A percentile compares a stretch with the other conserved stretches of the same genome.
phyloP scores from a whole-genome alignment of 2,113 vertebrate genomes.

The Platysteira castanea region DNA sequence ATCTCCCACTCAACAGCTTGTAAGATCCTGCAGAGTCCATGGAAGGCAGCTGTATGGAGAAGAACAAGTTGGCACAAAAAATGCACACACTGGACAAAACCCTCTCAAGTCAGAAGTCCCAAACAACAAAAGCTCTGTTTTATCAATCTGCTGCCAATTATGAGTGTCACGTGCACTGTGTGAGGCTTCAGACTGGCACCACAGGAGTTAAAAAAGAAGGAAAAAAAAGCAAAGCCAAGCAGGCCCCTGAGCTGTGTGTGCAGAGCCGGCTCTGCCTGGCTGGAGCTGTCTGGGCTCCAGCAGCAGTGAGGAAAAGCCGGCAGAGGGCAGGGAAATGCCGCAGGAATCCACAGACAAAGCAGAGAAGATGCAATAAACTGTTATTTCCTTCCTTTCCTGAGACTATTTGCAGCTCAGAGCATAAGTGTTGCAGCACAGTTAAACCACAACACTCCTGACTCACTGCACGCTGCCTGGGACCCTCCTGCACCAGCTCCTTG shows the following conservation, averaged over 20 bases:
- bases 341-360: not conserved
- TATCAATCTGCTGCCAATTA: not conserved
- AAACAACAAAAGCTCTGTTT: conserved; percentile 11
- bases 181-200: not conserved
- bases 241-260: not conserved
- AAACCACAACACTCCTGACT: not conserved
- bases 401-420: not conserved
- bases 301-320: not conserved
- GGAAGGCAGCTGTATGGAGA: not conserved
- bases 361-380: not conserved
- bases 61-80: not conserved
- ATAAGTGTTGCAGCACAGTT: not conserved
- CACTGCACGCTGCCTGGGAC: not conserved
- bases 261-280: not conserved
- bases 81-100: not conserved
- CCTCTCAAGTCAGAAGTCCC: not conserved
- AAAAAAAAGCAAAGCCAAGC: not conserved
- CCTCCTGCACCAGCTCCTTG: not conserved
- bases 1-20: not conserved
- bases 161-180: not conserved
- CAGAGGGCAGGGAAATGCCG: conserved; percentile 10
- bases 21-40: not conserved
- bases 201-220: not conserved
- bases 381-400: not conserved
- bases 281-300: not conserved